Evolutionary conservation across 2,888 invertebrate genomes (phyloP).

Genomic region (Meandrusa payeni): DNA sequence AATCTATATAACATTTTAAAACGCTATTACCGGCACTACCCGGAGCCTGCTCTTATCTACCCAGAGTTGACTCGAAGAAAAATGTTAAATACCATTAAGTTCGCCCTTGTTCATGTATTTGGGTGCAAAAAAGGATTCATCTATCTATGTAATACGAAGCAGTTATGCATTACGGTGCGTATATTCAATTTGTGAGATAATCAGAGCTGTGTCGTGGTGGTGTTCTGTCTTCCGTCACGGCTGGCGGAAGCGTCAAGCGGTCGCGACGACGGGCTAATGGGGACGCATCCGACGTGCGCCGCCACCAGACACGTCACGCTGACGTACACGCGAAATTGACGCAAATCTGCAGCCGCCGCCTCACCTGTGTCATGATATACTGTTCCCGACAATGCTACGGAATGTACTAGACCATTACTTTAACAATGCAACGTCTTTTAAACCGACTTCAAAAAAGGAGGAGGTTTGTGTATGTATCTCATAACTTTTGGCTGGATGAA

Average conservation of each 20-base stretch:
- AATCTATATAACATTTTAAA: too few species aligned
- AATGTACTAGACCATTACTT: not conserved
- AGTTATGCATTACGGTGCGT: not conserved
- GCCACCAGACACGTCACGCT: slow-evolving; percentile 36
- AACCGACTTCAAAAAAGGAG: too few species aligned
- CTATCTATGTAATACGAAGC: too few species aligned
- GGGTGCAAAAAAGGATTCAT: too few species aligned
- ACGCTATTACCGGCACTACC: too few species aligned
- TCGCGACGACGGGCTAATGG: slow-evolving; percentile 54
- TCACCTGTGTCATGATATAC: slow-evolving; percentile 4
- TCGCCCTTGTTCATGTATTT: too few species aligned
- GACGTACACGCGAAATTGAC: slow-evolving; percentile 37
- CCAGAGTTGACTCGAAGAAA: too few species aligned
- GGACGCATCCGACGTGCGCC: slow-evolving; percentile 52
- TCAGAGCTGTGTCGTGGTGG: slow-evolving; percentile 28
- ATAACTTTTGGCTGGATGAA: too few species aligned
- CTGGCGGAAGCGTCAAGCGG: slow-evolving; percentile 53
- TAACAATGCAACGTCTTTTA: not conserved
- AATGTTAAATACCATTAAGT: too few species aligned
- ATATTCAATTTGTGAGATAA: slow-evolving; percentile 11
- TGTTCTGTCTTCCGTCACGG: slow-evolving; percentile 37
- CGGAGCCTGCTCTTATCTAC: too few species aligned
- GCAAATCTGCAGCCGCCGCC: slow-evolving; percentile 5
- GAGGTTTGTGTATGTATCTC: too few species aligned
- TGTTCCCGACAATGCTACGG: not conserved